Conservation (phyloP, 2,113 vertebrate genomes). For the Boulengeromyrus knoepffleri region DNA sequence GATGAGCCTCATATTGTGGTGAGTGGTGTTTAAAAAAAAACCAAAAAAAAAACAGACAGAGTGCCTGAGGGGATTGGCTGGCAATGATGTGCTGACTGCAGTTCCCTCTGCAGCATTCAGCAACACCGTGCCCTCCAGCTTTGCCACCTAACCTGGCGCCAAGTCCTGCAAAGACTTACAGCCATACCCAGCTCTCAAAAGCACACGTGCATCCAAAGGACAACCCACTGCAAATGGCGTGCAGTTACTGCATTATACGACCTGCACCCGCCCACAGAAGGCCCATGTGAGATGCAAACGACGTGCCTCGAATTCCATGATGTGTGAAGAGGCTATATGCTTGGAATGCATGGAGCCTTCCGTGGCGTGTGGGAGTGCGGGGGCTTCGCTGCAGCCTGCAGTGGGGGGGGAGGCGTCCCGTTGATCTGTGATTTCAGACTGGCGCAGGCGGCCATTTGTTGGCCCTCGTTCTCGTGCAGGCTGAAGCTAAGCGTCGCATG, state of each 20-base stretch:
- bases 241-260: neutral
- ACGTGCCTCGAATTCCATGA: neutral
- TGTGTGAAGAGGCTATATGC: neutral
- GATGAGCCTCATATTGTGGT: neutral
- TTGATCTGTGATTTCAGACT: neutral
- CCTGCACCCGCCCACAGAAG: neutral
- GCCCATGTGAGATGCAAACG: neutral
- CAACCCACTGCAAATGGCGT: neutral
- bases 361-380: neutral
- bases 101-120: too few relatives aligned
- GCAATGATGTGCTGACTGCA: neutral
- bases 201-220: neutral
- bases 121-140: neutral
- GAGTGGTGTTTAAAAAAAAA: neutral
- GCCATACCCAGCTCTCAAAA: neutral
- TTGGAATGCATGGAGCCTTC: neutral
- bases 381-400: neutral
- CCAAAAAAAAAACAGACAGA: neutral
- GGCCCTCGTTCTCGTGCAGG: neutral
- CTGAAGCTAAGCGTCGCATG: neutral
- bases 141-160: neutral
- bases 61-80: neutral
- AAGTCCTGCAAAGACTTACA: neutral
- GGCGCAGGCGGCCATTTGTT: neutral
- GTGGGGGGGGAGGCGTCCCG: neutral